These are phyloP conservation scores for Harpagifer antarcticus DNA, from an alignment of 2,797 vertebrate species.

Conservation along the genomic window DNA sequence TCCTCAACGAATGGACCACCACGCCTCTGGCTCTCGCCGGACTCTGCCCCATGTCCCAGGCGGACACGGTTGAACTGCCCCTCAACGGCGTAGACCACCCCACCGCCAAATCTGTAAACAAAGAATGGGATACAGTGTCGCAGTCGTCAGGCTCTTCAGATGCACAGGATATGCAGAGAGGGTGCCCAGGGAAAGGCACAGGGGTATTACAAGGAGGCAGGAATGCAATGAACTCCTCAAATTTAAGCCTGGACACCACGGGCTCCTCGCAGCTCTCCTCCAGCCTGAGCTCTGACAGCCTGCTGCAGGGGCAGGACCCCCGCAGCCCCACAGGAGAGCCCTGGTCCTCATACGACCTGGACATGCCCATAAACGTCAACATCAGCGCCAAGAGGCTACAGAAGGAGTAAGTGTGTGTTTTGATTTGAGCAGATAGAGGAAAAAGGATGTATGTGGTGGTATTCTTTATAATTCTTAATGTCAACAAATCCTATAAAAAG, in stretches of 20 bases:
- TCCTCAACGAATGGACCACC: constrained; percentile 95
- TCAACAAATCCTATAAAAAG: not conserved
- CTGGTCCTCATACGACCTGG: constrained; percentile 84
- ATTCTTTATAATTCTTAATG: not conserved
- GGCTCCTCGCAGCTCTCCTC: constrained; percentile 94
- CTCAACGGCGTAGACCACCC: constrained; percentile 46
- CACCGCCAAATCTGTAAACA: constrained; percentile 68
- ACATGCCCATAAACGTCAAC: constrained; percentile 57
- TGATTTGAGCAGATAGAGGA: not conserved
- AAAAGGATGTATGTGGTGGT: not conserved
- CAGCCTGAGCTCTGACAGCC: constrained; percentile 92
- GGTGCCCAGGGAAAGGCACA: constrained; percentile 47
- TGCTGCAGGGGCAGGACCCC: constrained; percentile 81
- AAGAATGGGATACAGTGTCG: constrained; percentile 90
- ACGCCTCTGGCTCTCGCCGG: constrained; percentile 94
- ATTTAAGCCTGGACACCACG: constrained; percentile 91
- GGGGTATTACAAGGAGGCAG: constrained; percentile 63
- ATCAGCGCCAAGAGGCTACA: constrained; percentile 73
- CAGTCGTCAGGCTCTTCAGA: constrained; percentile 90
- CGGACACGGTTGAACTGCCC: constrained; percentile 77
- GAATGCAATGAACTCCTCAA: constrained; percentile 85
- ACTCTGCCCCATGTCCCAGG: constrained; percentile 85
- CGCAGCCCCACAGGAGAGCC: constrained; percentile 84
- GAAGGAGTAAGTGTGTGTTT: constrained; percentile 86
- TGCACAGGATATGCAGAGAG: constrained; percentile 79